Conservation (phyloP, 1,140 invertebrate genomes). For the Matsumurasca onukii region DNA sequence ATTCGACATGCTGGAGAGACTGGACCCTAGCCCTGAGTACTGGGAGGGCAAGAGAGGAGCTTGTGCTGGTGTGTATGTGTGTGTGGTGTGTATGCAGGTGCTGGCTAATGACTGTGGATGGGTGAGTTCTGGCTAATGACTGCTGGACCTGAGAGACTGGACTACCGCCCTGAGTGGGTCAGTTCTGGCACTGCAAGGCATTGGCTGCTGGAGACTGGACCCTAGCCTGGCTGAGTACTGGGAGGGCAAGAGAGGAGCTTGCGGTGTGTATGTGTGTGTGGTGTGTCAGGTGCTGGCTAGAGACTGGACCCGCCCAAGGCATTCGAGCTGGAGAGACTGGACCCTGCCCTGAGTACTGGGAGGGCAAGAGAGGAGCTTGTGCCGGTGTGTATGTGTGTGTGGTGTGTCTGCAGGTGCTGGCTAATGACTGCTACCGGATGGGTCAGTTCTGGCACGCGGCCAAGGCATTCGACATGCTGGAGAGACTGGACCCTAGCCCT, state of each 20-base stretch:
- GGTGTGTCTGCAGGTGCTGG: constrained; percentile 88
- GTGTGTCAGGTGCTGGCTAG: too few species aligned
- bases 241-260: constrained; percentile 95
- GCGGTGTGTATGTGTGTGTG: too few species aligned
- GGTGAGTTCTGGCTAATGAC: constrained; percentile 84
- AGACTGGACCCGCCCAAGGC: too few species aligned
- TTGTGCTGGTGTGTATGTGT: constrained; percentile 87
- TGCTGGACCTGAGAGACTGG: too few species aligned
- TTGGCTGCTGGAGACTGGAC: constrained; percentile 87
- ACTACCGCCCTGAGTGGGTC: constrained; percentile 97
- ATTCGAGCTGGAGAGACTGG: too few species aligned
- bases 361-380: too few species aligned
- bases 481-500: constrained; percentile 88
- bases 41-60: constrained; percentile 97
- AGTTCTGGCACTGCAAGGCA: constrained; percentile 91
- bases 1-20: constrained; percentile 86
- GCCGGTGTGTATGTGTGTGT: too few species aligned
- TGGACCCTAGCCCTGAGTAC: constrained; percentile 94
- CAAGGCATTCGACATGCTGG: constrained; percentile 88
- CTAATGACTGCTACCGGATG: constrained; percentile 96
- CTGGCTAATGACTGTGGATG: too few species aligned
- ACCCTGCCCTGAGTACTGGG: too few species aligned
- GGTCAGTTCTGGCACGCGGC: constrained; percentile 97
- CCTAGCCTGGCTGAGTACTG: constrained; percentile 95
- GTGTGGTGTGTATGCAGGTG: too few species aligned